A percentile compares a stretch with the other conserved stretches of the same genome.
Evolutionary conservation across 2,888 invertebrate genomes (phyloP).

Genomic region (Minunthozetes semirufus): DNA sequence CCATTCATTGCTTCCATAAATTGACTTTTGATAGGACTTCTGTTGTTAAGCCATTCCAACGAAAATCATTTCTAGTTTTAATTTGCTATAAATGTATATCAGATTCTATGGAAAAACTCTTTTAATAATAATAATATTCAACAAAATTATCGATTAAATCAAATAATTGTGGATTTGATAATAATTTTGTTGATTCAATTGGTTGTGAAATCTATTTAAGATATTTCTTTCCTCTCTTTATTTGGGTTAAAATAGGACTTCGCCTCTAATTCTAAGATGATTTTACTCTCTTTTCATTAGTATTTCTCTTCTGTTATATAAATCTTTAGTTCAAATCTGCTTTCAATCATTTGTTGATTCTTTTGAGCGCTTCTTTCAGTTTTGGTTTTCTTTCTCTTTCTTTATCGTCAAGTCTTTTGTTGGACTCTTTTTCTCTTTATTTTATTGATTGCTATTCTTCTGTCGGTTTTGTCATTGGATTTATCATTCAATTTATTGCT

Average conservation of each 20-base stretch:
- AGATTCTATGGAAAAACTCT: too few species aligned
- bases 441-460: neutral
- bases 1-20: neutral
- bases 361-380: neutral
- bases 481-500: neutral
- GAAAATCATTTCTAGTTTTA: too few species aligned
- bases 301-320: neutral
- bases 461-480: neutral
- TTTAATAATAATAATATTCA: too few species aligned
- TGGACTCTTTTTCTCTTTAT: neutral
- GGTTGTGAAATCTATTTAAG: too few species aligned
- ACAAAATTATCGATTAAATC: too few species aligned
- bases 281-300: neutral
- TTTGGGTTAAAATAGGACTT: too few species aligned
- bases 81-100: too few species aligned
- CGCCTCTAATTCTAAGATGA: neutral
- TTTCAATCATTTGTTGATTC: slow-evolving; percentile 18
- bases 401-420: neutral
- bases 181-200: too few species aligned
- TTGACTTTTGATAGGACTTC: too few species aligned
- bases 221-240: too few species aligned
- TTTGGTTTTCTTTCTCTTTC: neutral
- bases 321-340: neutral
- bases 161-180: too few species aligned
- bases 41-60: too few species aligned